These are phyloP conservation scores for Peucedramus taeniatus DNA, from an alignment of 2,113 vertebrate species.

Conservation along the genomic window DNA sequence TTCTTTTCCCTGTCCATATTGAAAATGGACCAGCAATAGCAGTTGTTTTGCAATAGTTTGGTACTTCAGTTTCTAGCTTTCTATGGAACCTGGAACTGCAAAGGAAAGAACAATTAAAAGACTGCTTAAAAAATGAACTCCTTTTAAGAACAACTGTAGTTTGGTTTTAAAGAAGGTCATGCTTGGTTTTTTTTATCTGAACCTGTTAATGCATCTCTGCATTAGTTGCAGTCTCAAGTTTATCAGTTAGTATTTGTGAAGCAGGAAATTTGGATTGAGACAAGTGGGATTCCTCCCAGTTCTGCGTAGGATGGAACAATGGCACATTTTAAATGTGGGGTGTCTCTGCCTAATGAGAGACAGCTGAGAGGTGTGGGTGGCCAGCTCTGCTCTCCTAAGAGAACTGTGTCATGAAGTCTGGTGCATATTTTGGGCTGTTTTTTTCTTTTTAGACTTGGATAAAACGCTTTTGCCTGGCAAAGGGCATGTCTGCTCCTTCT, in stretches of 20 bases:
- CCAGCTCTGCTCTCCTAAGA: conserved; percentile 25
- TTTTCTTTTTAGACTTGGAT: neutral
- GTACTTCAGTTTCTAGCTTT: neutral
- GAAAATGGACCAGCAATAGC: neutral
- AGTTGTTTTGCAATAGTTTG: neutral
- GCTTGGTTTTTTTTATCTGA: neutral
- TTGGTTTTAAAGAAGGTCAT: neutral
- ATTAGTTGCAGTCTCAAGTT: neutral
- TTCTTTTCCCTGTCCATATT: neutral
- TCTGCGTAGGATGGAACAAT: conserved; percentile 35
- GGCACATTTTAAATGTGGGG: conserved; percentile 23
- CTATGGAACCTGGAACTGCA: neutral
- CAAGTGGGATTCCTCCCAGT: neutral
- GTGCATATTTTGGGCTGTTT: conserved; percentile 3
- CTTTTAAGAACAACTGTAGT: neutral
- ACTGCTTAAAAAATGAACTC: neutral
- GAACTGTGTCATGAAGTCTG: conserved; percentile 41
- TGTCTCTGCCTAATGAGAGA: conserved; percentile 45
- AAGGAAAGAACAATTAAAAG: neutral
- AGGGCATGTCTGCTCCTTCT: neutral
- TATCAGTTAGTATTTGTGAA: neutral
- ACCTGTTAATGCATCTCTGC: neutral
- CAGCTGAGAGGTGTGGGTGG: conserved; percentile 61
- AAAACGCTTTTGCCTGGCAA: neutral
- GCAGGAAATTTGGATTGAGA: neutral